Conservation (phyloP, 1,140 invertebrate species). For the Hermatobates lingyangjiaoensis region DNA sequence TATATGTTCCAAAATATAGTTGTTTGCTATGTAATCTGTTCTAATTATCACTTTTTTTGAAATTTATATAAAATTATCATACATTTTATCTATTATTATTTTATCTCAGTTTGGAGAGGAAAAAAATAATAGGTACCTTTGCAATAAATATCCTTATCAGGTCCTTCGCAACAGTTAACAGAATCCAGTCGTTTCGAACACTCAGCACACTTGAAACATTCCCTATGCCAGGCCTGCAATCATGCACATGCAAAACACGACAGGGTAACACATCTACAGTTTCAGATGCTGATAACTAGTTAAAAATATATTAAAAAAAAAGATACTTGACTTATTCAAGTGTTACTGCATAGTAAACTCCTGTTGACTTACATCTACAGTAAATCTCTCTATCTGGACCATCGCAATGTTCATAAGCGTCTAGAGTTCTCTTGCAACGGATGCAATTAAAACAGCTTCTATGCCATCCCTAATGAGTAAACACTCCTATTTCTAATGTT, state of each 20-base stretch:
- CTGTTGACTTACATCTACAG: conserved; percentile 57
- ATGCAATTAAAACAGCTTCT: conserved; percentile 77
- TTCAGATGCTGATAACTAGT: background rate
- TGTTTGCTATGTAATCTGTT: too few relatives aligned
- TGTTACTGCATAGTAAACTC: background rate
- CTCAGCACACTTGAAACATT: conserved; percentile 84
- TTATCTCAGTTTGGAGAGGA: too few relatives aligned
- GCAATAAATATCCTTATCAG: conserved; percentile 95
- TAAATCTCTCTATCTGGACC: conserved; percentile 81
- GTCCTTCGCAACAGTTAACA: conserved; percentile 81
- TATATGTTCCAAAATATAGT: too few relatives aligned
- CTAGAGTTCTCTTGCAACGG: conserved; percentile 73
- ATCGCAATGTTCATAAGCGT: conserved; percentile 84
- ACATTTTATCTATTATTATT: too few relatives aligned
- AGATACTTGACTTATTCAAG: background rate
- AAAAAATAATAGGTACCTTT: conserved; percentile 59
- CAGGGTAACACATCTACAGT: background rate
- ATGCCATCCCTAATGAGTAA: conserved; percentile 83
- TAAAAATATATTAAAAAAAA: background rate
- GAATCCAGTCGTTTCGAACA: conserved; percentile 93
- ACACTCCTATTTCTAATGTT: too few relatives aligned
- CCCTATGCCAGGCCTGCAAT: conserved; percentile 66
- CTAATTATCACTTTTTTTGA: too few relatives aligned
- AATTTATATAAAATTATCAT: too few relatives aligned
- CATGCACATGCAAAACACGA: conserved; percentile 12